phyloP scores from a whole-genome alignment of 2,888 invertebrate genomes.

The Esperia sulphurella region DNA sequence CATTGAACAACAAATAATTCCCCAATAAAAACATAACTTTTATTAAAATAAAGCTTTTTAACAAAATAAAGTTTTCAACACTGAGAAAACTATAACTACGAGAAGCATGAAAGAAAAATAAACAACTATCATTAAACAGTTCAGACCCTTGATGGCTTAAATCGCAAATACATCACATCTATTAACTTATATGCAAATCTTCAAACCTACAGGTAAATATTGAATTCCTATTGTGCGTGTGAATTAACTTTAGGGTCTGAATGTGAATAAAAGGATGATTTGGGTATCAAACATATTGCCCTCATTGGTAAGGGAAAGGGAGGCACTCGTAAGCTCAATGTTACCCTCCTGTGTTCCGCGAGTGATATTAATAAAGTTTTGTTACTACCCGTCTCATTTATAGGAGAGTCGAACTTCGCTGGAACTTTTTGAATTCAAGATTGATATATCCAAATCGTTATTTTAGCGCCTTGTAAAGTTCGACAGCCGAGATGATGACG shows the following conservation, averaged over 20 bases:
- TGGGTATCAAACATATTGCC: neutral
- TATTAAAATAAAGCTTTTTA: too few relatives aligned
- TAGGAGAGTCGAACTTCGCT: neutral
- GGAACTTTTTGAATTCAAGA: conserved; percentile 11
- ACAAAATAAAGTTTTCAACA: conserved; percentile 6
- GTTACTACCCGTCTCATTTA: conserved; percentile 20
- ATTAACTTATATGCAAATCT: too few relatives aligned
- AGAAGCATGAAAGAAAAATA: too few relatives aligned
- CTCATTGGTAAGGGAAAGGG: conserved; percentile 5
- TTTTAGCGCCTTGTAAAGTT: conserved; percentile 2
- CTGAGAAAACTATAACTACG: too few relatives aligned
- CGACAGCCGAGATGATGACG: neutral
- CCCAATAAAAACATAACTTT: too few relatives aligned
- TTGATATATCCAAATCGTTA: conserved; percentile 16
- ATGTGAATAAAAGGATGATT: conserved; percentile 3
- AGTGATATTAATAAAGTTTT: conserved; percentile 46
- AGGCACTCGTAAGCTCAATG: conserved; percentile 3
- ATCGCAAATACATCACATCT: neutral
- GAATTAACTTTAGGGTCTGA: neutral
- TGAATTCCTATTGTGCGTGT: neutral
- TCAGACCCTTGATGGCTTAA: too few relatives aligned
- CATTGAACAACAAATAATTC: too few relatives aligned
- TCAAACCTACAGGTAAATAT: neutral
- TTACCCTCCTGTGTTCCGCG: conserved; percentile 7
- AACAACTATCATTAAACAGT: too few relatives aligned